Percentiles rank a stretch among this genome's conserved stretches.
These are phyloP conservation scores for Thelaira solivaga DNA, from an alignment of 2,888 invertebrate species.

Conservation along the genomic window DNA sequence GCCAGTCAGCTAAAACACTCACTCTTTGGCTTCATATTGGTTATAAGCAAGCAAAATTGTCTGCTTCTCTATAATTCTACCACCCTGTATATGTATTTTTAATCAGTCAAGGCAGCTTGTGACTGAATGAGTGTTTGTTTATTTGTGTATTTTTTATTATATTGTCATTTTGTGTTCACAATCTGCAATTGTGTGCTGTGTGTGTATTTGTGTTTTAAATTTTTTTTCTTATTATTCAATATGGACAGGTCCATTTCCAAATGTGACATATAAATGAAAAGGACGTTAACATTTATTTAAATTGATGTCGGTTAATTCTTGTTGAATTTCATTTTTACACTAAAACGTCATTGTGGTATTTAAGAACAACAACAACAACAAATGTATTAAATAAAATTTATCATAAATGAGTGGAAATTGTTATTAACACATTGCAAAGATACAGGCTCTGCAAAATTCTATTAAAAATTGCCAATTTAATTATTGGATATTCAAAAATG, in stretches of 20 bases:
- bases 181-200: conserved; percentile 40
- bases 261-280: conserved; percentile 61
- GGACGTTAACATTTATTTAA: conserved; percentile 62
- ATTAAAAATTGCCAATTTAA: background rate
- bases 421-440: conserved; percentile 37
- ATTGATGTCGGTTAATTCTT: conserved; percentile 56
- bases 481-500: no score
- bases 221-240: conserved; percentile 21
- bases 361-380: conserved; percentile 13
- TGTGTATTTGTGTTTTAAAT: background rate
- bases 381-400: conserved; percentile 37
- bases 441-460: background rate
- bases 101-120: conserved; percentile 7
- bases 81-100: conserved; percentile 1
- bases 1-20: background rate
- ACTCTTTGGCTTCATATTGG: background rate
- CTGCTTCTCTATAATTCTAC: background rate
- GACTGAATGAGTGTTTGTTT: conserved; percentile 12
- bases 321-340: conserved; percentile 46
- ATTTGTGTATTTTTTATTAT: conserved; percentile 26
- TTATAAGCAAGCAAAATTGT: background rate
- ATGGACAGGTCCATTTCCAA: conserved; percentile 57
- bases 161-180: conserved; percentile 53
- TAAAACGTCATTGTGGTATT: conserved; percentile 38
- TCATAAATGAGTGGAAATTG: conserved; percentile 52